These are phyloP conservation scores for Drosophila paranaensis DNA, from an alignment of 2,888 invertebrate genomes.

Conservation along the genomic window DNA sequence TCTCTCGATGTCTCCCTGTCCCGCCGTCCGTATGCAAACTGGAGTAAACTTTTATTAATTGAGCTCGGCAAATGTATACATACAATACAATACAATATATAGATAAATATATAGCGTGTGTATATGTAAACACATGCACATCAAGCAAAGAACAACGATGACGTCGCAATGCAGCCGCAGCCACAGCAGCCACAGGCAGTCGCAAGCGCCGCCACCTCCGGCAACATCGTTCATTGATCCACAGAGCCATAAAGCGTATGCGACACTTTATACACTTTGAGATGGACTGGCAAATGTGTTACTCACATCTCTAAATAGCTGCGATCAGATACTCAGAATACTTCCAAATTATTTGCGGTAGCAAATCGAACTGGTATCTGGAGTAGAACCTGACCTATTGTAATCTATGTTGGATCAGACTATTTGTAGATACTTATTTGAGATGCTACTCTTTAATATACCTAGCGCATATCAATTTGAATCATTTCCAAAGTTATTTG, in stretches of 20 bases:
- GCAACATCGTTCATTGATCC: conserved; percentile 21
- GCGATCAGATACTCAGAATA: background rate
- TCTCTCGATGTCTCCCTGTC: background rate
- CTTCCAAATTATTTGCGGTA: background rate
- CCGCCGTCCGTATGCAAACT: conserved; percentile 48
- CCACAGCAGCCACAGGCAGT: conserved; percentile 9
- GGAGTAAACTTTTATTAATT: conserved; percentile 74
- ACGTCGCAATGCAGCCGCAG: conserved; percentile 33
- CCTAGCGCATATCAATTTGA: no score
- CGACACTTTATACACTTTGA: conserved; percentile 18
- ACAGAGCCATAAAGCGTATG: background rate
- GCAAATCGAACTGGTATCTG: background rate
- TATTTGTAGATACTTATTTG: no score
- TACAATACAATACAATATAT: background rate
- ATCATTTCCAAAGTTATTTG: no score
- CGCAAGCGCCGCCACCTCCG: conserved; percentile 37
- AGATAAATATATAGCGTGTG: background rate
- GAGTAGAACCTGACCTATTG: background rate
- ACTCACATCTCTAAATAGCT: background rate
- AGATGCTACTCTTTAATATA: no score
- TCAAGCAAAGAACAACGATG: conserved; percentile 40
- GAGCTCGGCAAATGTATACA: conserved; percentile 35
- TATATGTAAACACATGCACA: background rate
- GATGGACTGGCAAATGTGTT: background rate
- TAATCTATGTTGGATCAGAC: background rate